Evolutionary conservation across 2,113 vertebrate species (phyloP).

Genomic region (Taxidea taxus): DNA sequence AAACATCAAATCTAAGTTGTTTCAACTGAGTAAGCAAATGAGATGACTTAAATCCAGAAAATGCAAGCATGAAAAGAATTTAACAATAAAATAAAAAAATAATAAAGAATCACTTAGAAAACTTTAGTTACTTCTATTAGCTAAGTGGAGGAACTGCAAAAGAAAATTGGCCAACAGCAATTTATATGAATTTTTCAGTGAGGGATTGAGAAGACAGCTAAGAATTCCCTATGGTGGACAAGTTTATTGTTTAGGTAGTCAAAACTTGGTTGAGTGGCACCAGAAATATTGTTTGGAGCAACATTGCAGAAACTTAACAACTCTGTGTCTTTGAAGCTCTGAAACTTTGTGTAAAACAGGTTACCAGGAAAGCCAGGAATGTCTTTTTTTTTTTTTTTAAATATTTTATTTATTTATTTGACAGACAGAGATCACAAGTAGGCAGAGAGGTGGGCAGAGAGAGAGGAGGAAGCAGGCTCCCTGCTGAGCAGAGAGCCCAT

Average conservation of each 20-base stretch:
- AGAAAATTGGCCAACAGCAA: neutral
- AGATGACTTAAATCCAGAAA: constrained; percentile 24
- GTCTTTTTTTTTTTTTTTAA: neutral
- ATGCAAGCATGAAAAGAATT: neutral
- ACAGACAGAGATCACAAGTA: too few relatives aligned
- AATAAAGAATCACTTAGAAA: neutral
- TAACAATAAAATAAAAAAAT: neutral
- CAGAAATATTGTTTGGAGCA: neutral
- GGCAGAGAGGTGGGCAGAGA: too few relatives aligned
- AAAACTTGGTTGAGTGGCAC: neutral
- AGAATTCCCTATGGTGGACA: neutral
- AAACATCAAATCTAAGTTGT: neutral
- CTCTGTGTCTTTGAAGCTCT: neutral
- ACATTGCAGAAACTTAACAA: neutral
- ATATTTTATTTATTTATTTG: too few relatives aligned
- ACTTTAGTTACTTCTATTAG: neutral
- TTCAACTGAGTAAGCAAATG: constrained; percentile 1
- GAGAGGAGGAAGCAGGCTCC: too few relatives aligned
- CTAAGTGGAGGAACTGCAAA: constrained; percentile 9
- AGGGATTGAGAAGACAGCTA: neutral
- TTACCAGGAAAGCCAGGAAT: neutral
- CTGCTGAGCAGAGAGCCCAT: too few relatives aligned
- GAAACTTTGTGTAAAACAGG: neutral
- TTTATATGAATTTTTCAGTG: neutral
- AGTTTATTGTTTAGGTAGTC: neutral